Evolutionary conservation across 2,888 invertebrate genomes (phyloP), one percentile per base, ranked within the genome.

Genomic region (Cenopis cana): DNA sequence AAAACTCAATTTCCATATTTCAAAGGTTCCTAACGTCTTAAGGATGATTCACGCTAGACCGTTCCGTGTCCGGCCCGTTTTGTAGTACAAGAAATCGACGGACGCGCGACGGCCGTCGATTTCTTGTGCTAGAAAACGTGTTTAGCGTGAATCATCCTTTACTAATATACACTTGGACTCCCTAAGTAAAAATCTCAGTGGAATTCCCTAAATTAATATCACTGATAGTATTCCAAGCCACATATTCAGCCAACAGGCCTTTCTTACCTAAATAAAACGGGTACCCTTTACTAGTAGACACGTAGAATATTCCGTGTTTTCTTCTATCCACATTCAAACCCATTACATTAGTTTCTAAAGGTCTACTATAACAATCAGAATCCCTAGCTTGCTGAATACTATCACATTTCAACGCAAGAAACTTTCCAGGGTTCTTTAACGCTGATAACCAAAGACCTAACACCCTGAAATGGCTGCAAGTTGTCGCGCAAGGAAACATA

Each of bases 381-480:
- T 91, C 89, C 59, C 93, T 84, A 0, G 92, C 92, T 67, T 91
- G 85, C 74, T 93, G 93, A 1, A 93, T 82, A 67, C 75, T 82
- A 3, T 82, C 81, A 65, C 93, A 93, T 73, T 86, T 88, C 0
- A 93, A 74, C 0, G 78, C 92, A 1, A 92, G 75, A 72, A 93
- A 93, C 74, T 89, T 87, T 0, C 76, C 81, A 0, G 92, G 89
- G 67, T 90, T 80, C 46, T 81, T 87, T 56, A 92, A 68, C 0
- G 90, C 88, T 0, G 89, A 79, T 0, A 89, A 52, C 93, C 93
- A 93, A 20, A 91, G 73, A 0, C 82, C 54, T 0, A 93, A 74
- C 0, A 91, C 87, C 36, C 88, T 78, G 14, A 93, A 92, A 77
- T 93, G 93, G 73, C 93, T 93, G 73, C 93, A 93, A 0, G 89